Evolutionary conservation across 2,113 vertebrate species (phyloP).

Genomic region (Sorex fumeus): DNA sequence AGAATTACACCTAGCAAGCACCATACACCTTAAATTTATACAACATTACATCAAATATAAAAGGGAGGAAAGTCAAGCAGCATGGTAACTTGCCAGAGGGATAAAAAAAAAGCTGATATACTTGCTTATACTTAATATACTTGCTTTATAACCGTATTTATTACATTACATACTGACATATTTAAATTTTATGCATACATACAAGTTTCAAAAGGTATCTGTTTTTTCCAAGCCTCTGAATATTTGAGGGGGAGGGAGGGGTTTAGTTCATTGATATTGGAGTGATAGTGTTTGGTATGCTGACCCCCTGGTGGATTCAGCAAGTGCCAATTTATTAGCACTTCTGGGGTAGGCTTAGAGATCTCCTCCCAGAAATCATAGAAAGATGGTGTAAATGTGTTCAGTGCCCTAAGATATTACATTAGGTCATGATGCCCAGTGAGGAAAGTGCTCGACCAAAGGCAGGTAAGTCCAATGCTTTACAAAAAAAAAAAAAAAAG

Average conservation of each 20-base stretch:
- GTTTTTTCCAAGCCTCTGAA: neutral
- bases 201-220: conserved; percentile 1
- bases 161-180: too few species aligned
- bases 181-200: neutral
- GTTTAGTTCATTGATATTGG: neutral
- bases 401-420: neutral
- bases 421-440: neutral
- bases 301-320: conserved; percentile 80
- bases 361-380: neutral
- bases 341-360: neutral
- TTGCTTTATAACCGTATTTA: too few species aligned
- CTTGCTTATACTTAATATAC: too few species aligned
- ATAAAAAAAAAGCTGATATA: too few species aligned
- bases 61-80: neutral
- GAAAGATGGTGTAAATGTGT: neutral
- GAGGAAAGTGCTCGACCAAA: neutral
- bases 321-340: conserved; percentile 13
- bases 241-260: neutral
- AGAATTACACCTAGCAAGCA: neutral
- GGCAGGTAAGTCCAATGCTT: neutral
- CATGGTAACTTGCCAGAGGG: neutral
- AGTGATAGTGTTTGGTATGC: conserved; percentile 47
- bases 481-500: neutral
- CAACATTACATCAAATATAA: neutral
- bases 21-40: neutral